Percentiles rank a stretch among this genome's conserved stretches.
Evolutionary conservation across 1,140 invertebrate species (phyloP).

Genomic region (Drosophila albomicans): DNA sequence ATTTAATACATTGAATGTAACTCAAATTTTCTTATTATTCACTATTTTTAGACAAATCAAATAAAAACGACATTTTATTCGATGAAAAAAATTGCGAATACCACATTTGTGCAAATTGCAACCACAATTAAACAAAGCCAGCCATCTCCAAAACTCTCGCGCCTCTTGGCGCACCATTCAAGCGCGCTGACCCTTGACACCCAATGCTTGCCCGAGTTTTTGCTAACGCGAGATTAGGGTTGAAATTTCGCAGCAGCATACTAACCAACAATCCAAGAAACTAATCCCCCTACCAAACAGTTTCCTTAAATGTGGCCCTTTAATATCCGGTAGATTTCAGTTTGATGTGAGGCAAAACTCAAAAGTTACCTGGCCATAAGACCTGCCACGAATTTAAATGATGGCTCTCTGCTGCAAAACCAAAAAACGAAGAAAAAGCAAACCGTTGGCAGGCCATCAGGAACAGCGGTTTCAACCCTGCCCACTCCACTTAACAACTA

Average conservation of each 20-base stretch:
- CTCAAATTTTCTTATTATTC: slow-evolving; percentile 12
- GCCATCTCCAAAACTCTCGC: slow-evolving; percentile 29
- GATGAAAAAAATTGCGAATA: slow-evolving; percentile 39
- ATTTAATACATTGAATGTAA: slow-evolving; percentile 12
- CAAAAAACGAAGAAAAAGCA: slow-evolving; percentile 1
- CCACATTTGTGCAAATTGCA: slow-evolving; percentile 17
- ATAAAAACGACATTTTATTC: slow-evolving; percentile 3
- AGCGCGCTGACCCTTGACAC: slow-evolving; percentile 64
- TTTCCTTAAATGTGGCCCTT: slow-evolving; percentile 22
- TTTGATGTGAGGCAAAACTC: slow-evolving; percentile 24
- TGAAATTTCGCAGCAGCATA: slow-evolving; percentile 1
- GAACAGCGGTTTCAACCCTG: slow-evolving; percentile 34
- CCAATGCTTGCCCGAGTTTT: slow-evolving; percentile 19
- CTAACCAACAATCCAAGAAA: slow-evolving; percentile 10
- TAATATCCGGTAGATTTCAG: slow-evolving; percentile 25
- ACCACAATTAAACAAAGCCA: slow-evolving; percentile 29
- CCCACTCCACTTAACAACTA: slow-evolving; percentile 28
- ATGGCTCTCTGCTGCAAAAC: slow-evolving; percentile 40
- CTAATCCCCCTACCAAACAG: slow-evolving; percentile 40
- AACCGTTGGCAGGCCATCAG: slow-evolving; percentile 56
- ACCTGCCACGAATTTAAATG: slow-evolving; percentile 76
- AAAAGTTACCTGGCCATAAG: slow-evolving; percentile 72
- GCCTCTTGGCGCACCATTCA: slow-evolving; percentile 28
- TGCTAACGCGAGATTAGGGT: slow-evolving; percentile 1
- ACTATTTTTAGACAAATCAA: background rate